phyloP scores from a whole-genome alignment of 2,888 invertebrate species.

The Smittia aterrima region DNA sequence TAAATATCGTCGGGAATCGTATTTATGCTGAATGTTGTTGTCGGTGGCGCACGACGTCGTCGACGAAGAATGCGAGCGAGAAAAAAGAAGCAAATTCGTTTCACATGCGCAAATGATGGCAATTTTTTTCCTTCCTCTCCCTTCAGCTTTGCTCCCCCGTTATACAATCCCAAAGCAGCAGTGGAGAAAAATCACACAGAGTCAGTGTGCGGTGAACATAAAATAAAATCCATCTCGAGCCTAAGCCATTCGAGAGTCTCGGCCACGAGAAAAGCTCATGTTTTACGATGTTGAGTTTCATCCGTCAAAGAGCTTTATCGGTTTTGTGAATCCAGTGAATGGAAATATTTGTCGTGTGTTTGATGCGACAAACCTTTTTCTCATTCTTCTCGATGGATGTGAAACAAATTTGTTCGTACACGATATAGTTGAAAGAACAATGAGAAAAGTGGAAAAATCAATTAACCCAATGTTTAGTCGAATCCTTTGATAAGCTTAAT shows the following conservation, averaged over 20 bases:
- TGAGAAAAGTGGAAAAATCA: neutral
- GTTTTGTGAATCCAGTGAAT: neutral
- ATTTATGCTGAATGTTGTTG: constrained; percentile 18
- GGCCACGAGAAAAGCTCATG: constrained; percentile 10
- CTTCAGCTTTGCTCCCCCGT: neutral
- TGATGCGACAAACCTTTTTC: neutral
- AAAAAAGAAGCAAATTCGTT: constrained; percentile 10
- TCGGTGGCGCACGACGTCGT: constrained; percentile 27
- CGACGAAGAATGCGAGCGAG: constrained; percentile 18
- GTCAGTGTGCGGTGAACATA: constrained; percentile 37
- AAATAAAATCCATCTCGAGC: constrained; percentile 34
- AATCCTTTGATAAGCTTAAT: no score
- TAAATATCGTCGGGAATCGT: constrained; percentile 37
- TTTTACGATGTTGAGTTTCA: constrained; percentile 6
- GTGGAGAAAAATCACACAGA: constrained; percentile 28
- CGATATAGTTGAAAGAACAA: neutral
- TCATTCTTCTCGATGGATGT: neutral
- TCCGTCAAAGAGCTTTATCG: neutral
- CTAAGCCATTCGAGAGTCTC: constrained; percentile 20
- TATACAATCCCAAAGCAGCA: constrained; percentile 14
- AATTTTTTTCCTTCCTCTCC: constrained; percentile 8
- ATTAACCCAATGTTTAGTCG: no score
- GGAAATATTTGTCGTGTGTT: neutral
- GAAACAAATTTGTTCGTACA: neutral
- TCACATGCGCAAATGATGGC: constrained; percentile 34